Evolutionary conservation across 2,113 vertebrate species (phyloP).

Genomic region (Morone chrysops): DNA sequence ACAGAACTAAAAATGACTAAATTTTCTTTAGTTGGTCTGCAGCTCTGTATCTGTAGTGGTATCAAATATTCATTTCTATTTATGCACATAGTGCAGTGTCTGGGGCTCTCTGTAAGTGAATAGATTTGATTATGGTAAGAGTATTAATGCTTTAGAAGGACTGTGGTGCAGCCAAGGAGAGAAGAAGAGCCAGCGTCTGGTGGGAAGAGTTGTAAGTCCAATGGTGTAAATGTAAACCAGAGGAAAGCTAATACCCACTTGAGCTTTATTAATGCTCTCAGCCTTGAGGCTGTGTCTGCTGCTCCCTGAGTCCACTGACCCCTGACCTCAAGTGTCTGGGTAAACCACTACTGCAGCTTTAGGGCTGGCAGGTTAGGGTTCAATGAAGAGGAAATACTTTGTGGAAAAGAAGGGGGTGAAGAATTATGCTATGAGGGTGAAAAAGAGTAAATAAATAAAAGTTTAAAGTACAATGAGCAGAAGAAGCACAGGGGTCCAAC

Average conservation of each 20-base stretch:
- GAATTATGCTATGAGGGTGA: neutral
- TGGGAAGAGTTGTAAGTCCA: neutral
- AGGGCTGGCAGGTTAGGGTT: slow-evolving; percentile 8
- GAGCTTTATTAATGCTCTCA: slow-evolving; percentile 22
- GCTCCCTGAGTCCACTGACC: slow-evolving; percentile 14
- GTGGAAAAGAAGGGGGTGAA: neutral
- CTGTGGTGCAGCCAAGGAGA: neutral
- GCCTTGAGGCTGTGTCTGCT: slow-evolving; percentile 9
- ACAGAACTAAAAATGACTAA: slow-evolving; percentile 18
- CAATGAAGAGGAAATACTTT: neutral
- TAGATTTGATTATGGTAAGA: slow-evolving; percentile 44
- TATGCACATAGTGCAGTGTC: slow-evolving; percentile 39
- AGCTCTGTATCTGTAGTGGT: slow-evolving; percentile 43
- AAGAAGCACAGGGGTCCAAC: neutral
- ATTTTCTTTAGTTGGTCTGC: slow-evolving; percentile 38
- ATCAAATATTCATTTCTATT: slow-evolving; percentile 60
- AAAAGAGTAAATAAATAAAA: neutral
- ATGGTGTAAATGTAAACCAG: slow-evolving; percentile 36
- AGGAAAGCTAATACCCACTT: neutral
- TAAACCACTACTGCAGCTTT: neutral
- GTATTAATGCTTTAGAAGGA: slow-evolving; percentile 50
- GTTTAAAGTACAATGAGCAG: neutral
- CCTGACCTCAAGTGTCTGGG: slow-evolving; percentile 29
- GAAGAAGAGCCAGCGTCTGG: slow-evolving; percentile 16
- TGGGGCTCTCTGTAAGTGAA: slow-evolving; percentile 31